Evolutionary conservation across 2,797 vertebrate species (phyloP).

Genomic region (Cephalopachus bancanus): DNA sequence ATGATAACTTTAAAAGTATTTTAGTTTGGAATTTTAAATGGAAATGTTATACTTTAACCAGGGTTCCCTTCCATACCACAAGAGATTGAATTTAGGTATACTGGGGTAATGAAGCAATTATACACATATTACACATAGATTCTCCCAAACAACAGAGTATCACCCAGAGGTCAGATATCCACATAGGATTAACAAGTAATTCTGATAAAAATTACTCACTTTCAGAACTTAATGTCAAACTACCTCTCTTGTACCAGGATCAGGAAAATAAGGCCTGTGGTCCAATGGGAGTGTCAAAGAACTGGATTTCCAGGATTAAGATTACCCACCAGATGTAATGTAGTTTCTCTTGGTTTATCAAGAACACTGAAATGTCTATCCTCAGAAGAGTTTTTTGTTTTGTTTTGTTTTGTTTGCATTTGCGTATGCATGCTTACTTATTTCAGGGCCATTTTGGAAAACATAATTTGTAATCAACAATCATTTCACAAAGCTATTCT

Average conservation of each 20-base stretch:
- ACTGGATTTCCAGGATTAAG: neutral
- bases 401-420: neutral
- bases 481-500: conserved; percentile 10
- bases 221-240: neutral
- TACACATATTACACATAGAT: neutral
- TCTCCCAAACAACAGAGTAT: neutral
- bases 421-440: neutral
- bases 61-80: neutral
- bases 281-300: neutral
- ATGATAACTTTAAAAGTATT: neutral
- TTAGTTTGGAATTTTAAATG: neutral
- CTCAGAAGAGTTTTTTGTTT: neutral
- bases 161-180: neutral
- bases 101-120: neutral
- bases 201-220: neutral
- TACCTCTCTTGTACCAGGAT: neutral
- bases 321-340: neutral
- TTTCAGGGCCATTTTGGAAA: conserved; percentile 45
- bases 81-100: neutral
- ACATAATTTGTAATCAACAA: neutral
- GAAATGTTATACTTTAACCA: neutral
- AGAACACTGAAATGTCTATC: neutral
- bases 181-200: neutral
- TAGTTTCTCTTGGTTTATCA: neutral
- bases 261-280: neutral